Base-by-base conservation (phyloP, 2,888 invertebrate species). In the Ernsta delagoae region DNA sequence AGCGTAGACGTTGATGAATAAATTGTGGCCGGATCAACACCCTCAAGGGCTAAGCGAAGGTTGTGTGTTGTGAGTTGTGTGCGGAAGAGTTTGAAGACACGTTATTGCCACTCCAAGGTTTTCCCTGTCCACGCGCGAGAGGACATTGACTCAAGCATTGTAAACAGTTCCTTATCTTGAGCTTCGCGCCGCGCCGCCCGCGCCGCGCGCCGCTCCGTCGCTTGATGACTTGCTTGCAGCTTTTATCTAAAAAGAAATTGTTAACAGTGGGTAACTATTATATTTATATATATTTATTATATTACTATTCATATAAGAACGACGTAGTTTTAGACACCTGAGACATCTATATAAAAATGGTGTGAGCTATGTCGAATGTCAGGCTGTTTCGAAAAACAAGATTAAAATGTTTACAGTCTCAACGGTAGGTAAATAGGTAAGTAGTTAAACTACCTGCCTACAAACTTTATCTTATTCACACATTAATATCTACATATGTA, bases 101-200 rank as follows among this genome's bases (percentile, higher is more conserved):
- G 77, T 78, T 78, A 77, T 78, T 71, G 80, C 87, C 66, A 80
- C 90, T 91, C 89, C 90, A 92, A 90, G 90, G 93, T 88, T 92
- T 92, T 92, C 87, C 90, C 84, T 88, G 86, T 91, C 73, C 82
- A 79, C 78, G 74, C 76, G 79, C 87, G 84, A 85, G 84, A 90
- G 93, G 93, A 91, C 93, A 90, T 92, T 93, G 93, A 93, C 93
- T 90, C 87, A 90, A 90, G 87, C 83, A 90, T 88, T 90, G 93
- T 93, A 93, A 92, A 93, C 92, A 93, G 89, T 91, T 91, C 90
- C 92, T 93, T 93, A 93, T 93, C 93, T 92, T 82, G 81, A 87
- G 86, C 75, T 71, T 71, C 83, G 83, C 84, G 80, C 75, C 83
- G 83, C 84, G 79, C 75, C 78, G 83, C 39, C 39, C 24, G 24